Percentiles rank a stretch among this genome's conserved stretches.
These are phyloP conservation scores for Lasioglossum vierecki DNA, from an alignment of 2,888 invertebrate genomes.

Conservation along the genomic window DNA sequence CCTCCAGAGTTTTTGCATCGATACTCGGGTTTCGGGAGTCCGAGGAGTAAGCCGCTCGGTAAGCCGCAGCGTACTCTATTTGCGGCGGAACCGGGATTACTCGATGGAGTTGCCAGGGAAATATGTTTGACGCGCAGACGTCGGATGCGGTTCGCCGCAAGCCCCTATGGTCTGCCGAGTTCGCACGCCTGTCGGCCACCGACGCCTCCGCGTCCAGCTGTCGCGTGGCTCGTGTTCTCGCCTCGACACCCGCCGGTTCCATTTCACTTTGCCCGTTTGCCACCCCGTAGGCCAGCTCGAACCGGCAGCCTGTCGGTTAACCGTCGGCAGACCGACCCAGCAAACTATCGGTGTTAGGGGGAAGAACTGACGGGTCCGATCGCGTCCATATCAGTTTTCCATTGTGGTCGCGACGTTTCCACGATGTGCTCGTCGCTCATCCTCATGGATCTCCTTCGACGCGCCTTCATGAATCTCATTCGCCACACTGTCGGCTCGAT, in stretches of 20 bases:
- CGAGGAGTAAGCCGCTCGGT: not conserved
- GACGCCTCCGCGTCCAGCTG: constrained; percentile 73
- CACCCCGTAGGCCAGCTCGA: not conserved
- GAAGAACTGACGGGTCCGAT: not conserved
- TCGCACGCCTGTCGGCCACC: constrained; percentile 78
- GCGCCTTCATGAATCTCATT: constrained; percentile 56
- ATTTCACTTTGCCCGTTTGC: constrained; percentile 32
- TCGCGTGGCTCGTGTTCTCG: constrained; percentile 65
- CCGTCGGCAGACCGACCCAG: not conserved
- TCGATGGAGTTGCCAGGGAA: constrained; percentile 32
- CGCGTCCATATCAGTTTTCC: not conserved
- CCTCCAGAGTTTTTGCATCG: constrained; percentile 29
- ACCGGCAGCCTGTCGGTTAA: not conserved
- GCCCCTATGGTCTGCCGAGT: constrained; percentile 76
- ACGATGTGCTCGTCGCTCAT: not conserved
- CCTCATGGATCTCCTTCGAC: constrained; percentile 43
- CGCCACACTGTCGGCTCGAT: constrained; percentile 51
- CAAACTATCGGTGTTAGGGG: not conserved
- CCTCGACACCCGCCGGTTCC: constrained; percentile 46
- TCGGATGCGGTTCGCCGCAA: constrained; percentile 81
- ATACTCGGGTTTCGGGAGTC: not conserved
- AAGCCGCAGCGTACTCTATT: constrained; percentile 30
- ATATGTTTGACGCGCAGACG: constrained; percentile 68
- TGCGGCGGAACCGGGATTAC: constrained; percentile 1
- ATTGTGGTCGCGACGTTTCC: not conserved